Evolutionary conservation across 2,888 invertebrate species (phyloP).

Genomic region (Fragum sueziense): DNA sequence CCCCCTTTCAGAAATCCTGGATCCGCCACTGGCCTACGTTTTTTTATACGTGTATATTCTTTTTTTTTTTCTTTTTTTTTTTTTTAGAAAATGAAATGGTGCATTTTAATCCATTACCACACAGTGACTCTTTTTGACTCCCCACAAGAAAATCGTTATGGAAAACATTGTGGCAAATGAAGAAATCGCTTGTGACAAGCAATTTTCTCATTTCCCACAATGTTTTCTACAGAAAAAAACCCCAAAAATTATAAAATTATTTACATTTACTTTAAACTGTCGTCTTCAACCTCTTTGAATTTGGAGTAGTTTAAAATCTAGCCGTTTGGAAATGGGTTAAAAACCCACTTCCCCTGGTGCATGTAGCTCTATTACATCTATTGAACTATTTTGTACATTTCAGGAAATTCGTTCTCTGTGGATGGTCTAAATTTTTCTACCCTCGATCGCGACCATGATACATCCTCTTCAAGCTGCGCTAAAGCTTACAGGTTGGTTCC

Average conservation of each 20-base stretch:
- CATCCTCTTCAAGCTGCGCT: not conserved
- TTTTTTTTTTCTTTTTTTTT: no score
- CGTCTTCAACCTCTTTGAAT: not conserved
- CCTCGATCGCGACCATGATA: conserved; percentile 24
- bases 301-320: not conserved
- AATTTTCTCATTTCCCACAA: not conserved
- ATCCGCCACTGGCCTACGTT: no score
- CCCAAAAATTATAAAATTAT: no score
- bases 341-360: not conserved
- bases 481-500: not conserved
- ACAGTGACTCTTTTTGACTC: no score
- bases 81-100: no score
- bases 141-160: no score
- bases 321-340: not conserved
- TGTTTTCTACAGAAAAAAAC: not conserved
- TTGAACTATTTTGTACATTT: not conserved
- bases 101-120: no score
- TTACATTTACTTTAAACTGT: no score
- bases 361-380: not conserved
- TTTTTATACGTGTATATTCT: no score
- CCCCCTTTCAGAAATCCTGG: no score
- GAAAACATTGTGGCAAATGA: not conserved
- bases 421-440: conserved; percentile 25
- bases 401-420: conserved; percentile 5
- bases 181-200: not conserved